Percentiles rank a stretch among this genome's conserved stretches.
phyloP scores from a whole-genome alignment of 2,888 invertebrate genomes.

The Andricus curvator region DNA sequence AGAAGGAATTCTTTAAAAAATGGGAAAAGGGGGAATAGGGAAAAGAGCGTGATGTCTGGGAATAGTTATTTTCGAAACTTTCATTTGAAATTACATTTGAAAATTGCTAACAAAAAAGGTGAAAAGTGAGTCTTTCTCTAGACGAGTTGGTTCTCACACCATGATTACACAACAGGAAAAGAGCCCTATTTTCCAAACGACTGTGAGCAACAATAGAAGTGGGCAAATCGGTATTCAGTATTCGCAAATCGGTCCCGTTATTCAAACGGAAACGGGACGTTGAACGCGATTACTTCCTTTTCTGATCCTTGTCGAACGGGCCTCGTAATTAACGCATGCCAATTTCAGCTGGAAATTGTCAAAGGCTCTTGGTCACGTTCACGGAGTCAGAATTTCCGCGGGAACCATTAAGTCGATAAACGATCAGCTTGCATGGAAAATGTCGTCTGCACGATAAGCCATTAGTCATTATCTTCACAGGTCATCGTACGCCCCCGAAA shows the following conservation, averaged over 20 bases:
- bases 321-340: conserved; percentile 25
- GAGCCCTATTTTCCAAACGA: background rate
- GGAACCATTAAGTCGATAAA: conserved; percentile 25
- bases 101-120: too few species aligned
- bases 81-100: too few species aligned
- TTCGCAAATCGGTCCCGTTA: conserved; percentile 36
- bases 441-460: conserved; percentile 12
- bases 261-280: conserved; percentile 28
- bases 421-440: conserved; percentile 3
- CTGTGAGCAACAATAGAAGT: conserved; percentile 20
- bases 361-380: conserved; percentile 11
- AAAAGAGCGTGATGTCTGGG: too few species aligned
- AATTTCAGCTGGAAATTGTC: conserved; percentile 21
- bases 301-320: conserved; percentile 9
- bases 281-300: conserved; percentile 29
- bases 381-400: background rate
- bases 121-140: background rate
- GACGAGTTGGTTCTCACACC: background rate
- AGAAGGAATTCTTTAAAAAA: too few species aligned
- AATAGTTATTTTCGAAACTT: too few species aligned
- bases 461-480: conserved; percentile 16
- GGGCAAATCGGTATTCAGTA: conserved; percentile 38
- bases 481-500: background rate
- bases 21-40: too few species aligned
- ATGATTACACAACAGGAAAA: conserved; percentile 16